Base-by-base conservation (phyloP, 2,888 invertebrate genomes). In the Melangyna quadrimaculata region DNA sequence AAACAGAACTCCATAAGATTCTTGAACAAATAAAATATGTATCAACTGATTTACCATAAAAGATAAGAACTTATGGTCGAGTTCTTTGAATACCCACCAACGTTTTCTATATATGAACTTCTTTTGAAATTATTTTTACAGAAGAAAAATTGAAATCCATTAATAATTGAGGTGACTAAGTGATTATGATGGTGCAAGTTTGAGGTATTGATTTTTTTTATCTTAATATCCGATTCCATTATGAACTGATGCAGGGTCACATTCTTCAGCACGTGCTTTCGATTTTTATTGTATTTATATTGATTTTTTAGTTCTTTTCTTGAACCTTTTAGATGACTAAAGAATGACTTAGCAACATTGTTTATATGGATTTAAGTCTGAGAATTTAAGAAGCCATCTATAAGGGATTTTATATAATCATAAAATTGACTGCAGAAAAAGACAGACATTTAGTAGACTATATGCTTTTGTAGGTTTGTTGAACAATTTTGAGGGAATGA, bases 141-240 rank as follows among this genome's bases (percentile, higher is more conserved):
- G n/a, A 51, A 43, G n/a, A 51, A 78, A 73, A 63, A 77, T 86
- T 77, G 77, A 78, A 81, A 81, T 73, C 86, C 86, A 86, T 86
- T 86, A 86, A 78, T 70, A 77, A 81, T 81, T 78, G 77, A 77
- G 77, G 81, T 81, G 86, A 81, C 81, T 86, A 81, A 81, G 86
- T 80, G 86, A 73, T 72, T 35, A 81, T 86, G 86, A 86, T 57
- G 48, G 17, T 40, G 77, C 81, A 78, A 51, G 55, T 81, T 86
- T 63, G 17, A 51, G 43, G 24, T 71, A 80, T 80, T 77, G 72
- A 72, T 81, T 86, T 83, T 73, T 63, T 59, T 78, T 14, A 32
- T 22, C 24, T 27, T 12, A 37, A 59, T 22, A 59, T 22, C 22
- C 14, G 0, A 37, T 35, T 37, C 10, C 12, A 19, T 35, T 59